phyloP scores from a whole-genome alignment of 2,888 invertebrate species.

The Mythimna impura region DNA sequence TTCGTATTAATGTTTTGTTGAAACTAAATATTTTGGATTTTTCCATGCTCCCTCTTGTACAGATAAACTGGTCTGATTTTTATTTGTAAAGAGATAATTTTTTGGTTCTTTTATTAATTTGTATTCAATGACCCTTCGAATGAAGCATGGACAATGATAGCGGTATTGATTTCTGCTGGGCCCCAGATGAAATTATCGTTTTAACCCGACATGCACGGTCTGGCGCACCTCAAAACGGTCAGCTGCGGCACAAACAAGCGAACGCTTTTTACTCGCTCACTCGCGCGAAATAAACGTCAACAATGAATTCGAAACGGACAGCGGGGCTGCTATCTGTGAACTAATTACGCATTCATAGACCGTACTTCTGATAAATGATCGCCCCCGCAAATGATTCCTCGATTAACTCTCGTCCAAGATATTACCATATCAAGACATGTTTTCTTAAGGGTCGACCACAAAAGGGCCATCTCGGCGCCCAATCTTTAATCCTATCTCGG shows the following conservation, averaged over 20 bases:
- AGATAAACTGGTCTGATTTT: slow-evolving; percentile 19
- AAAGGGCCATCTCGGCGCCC: slow-evolving; percentile 90
- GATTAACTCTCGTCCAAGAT: slow-evolving; percentile 87
- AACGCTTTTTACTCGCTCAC: slow-evolving; percentile 79
- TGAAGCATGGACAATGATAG: slow-evolving; percentile 67
- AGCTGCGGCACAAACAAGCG: slow-evolving; percentile 82
- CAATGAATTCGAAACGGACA: slow-evolving; percentile 74
- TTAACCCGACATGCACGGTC: slow-evolving; percentile 82
- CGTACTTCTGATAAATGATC: slow-evolving; percentile 86
- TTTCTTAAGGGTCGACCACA: slow-evolving; percentile 90
- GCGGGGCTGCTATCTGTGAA: slow-evolving; percentile 72
- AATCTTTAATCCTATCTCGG: slow-evolving; percentile 91
- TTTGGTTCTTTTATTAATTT: slow-evolving; percentile 36
- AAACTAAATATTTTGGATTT: slow-evolving; percentile 68
- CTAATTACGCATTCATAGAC: slow-evolving; percentile 86
- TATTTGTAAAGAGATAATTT: slow-evolving; percentile 13
- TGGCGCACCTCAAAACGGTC: slow-evolving; percentile 82
- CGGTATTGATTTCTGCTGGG: slow-evolving; percentile 75
- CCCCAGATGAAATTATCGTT: slow-evolving; percentile 85
- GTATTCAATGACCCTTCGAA: slow-evolving; percentile 35
- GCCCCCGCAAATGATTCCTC: slow-evolving; percentile 88
- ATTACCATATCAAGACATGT: slow-evolving; percentile 91
- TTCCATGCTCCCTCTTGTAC: slow-evolving; percentile 1
- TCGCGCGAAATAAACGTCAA: slow-evolving; percentile 85
- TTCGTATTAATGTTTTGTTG: slow-evolving; percentile 64